Evolutionary conservation across 2,797 vertebrate genomes (phyloP), one percentile per base, ranked within the genome.

Genomic region (Peromyscus eremicus): DNA sequence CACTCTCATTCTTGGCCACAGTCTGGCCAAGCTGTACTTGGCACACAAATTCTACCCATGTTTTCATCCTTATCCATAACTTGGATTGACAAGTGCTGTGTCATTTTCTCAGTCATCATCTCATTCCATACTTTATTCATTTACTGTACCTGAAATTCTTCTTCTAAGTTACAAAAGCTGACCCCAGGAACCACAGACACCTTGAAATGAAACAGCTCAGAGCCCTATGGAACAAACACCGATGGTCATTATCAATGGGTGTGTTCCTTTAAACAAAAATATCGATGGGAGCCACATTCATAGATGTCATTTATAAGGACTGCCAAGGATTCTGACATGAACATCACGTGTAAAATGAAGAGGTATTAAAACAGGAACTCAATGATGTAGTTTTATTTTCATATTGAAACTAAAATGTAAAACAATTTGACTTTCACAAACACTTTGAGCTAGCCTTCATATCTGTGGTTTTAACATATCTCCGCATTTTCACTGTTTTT

Each of bases 181-280:
- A 98, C 95, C 55, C 98, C 98, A 0, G 98, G 95, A 91, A 98
- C 81, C 43, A 97, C 84, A 5, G 98, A 94, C 93, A 98, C 96
- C 96, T 97, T 95, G 94, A 99, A 98, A 97, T 98, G 98, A 85
- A 98, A 99, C 93, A 98, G 97, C 52, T 98, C 98, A 43, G 97
- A 98, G 77, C 98, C 98, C 98, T 98, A 94, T 85, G 71, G 94
- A 21, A 60, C 91, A 92, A 94, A 94, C 46, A 90, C 0, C 75
- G 3, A 14, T 2, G 13, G 71, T 81, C 64, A 57, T 76, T 40
- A 94, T 32, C 1, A 43, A 70, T 5, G 27, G 0, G 0, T 12
- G 21, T 27, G 11, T 46, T 49, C 32, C n/a, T 92, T 84, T 66
- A 76, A 46, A 46, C 43, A 76, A 92, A 91, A 91, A 40, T 60